Conservation (phyloP, 2,888 invertebrate genomes). For the Pollenia griseotomentosa region DNA sequence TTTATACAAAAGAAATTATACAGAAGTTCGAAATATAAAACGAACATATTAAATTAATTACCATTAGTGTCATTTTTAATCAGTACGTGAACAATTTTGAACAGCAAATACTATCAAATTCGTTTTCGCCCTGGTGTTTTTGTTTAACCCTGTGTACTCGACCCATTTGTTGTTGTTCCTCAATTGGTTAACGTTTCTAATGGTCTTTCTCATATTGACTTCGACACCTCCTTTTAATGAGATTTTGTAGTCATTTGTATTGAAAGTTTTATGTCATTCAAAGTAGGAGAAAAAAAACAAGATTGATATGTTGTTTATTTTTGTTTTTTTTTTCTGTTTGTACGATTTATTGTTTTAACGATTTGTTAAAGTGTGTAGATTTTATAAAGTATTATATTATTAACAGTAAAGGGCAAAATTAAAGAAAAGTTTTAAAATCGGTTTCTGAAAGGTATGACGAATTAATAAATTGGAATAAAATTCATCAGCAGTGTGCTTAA, state of each 20-base stretch:
- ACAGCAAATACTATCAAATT: slow-evolving; percentile 4
- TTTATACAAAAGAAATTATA: not conserved
- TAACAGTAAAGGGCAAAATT: no score
- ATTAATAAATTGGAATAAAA: no score
- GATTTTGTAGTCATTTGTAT: not conserved
- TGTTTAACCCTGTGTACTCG: not conserved
- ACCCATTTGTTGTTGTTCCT: not conserved
- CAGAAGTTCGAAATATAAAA: not conserved
- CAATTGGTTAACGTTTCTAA: slow-evolving; percentile 2
- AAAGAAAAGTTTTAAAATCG: no score
- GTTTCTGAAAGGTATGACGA: no score
- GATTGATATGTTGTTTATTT: slow-evolving; percentile 1
- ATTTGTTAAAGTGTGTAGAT: not conserved
- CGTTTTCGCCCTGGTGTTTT: not conserved
- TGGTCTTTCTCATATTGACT: slow-evolving; percentile 13
- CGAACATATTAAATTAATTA: slow-evolving; percentile 35
- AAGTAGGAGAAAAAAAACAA: not conserved
- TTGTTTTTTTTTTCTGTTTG: not conserved
- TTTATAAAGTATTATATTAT: no score
- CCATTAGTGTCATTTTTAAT: slow-evolving; percentile 50
- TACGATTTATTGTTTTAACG: slow-evolving; percentile 18
- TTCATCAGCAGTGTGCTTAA: no score
- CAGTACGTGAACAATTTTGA: slow-evolving; percentile 25
- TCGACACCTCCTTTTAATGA: slow-evolving; percentile 17
- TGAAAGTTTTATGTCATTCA: slow-evolving; percentile 35